These are phyloP conservation scores for Cyprinus carpio DNA, from an alignment of 2,113 vertebrate genomes.

Conservation along the genomic window DNA sequence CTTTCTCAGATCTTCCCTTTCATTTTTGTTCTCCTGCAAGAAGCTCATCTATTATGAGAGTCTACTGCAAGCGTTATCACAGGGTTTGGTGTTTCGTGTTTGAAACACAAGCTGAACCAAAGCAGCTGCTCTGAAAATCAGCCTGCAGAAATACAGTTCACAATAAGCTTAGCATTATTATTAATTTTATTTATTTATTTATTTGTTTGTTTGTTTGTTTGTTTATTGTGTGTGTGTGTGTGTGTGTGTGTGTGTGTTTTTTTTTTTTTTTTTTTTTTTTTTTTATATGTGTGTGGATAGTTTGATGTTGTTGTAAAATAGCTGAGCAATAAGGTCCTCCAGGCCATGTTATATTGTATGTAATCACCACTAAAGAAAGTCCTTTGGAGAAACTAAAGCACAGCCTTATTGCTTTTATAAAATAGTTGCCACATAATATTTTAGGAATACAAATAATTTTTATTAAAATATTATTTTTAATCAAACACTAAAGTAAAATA, in stretches of 20 bases:
- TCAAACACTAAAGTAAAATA: too few relatives aligned
- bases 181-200: too few relatives aligned
- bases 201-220: too few relatives aligned
- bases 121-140: background rate
- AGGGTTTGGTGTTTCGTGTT: background rate
- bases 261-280: too few relatives aligned
- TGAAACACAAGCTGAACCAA: background rate
- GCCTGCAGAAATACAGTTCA: background rate
- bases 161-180: background rate
- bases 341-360: background rate
- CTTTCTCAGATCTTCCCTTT: conserved; percentile 15
- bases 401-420: background rate
- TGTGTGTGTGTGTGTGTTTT: background rate
- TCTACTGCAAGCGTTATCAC: background rate
- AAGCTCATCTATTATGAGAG: background rate
- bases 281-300: background rate
- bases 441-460: background rate
- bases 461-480: background rate
- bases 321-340: background rate
- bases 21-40: conserved; percentile 2
- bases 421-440: background rate
- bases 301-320: background rate
- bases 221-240: too few relatives aligned
- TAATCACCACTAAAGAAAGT: background rate
- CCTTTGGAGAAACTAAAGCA: background rate